These are phyloP conservation scores for Sarcophaga rosellei DNA, from an alignment of 2,888 invertebrate genomes.

Conservation along the genomic window DNA sequence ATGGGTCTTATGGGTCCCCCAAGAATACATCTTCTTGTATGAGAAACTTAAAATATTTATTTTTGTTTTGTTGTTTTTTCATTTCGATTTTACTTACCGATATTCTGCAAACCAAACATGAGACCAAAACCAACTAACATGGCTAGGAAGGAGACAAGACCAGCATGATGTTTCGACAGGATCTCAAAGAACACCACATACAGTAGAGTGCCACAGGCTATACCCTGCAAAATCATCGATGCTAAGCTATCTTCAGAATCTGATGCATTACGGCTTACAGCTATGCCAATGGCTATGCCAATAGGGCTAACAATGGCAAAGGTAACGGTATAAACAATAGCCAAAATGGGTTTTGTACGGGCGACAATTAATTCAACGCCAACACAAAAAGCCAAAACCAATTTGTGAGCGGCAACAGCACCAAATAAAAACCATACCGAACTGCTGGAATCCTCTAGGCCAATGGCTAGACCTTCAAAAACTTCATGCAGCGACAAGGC, in stretches of 20 bases:
- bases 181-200: constrained; percentile 99
- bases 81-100: constrained; percentile 73
- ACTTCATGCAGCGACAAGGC: constrained; percentile 93
- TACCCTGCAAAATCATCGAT: constrained; percentile 88
- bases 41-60: too few species aligned
- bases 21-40: too few species aligned
- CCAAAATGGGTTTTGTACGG: constrained; percentile 84
- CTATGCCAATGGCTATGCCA: constrained; percentile 88
- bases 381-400: constrained; percentile 93
- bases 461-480: constrained; percentile 92
- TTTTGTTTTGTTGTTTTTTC: too few species aligned
- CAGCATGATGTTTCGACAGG: constrained; percentile 83
- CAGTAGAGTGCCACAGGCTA: constrained; percentile 95
- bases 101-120: constrained; percentile 86
- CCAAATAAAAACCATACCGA: constrained; percentile 91
- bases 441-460: constrained; percentile 85
- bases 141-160: constrained; percentile 86
- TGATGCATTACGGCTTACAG: constrained; percentile 85
- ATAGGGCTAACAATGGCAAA: constrained; percentile 90
- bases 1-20: too few species aligned
- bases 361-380: constrained; percentile 91
- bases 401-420: constrained; percentile 92
- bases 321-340: constrained; percentile 86
- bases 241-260: constrained; percentile 84
- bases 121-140: constrained; percentile 86